Base-by-base conservation (phyloP, 2,888 invertebrate species). In the Drymonia ruficornis region DNA sequence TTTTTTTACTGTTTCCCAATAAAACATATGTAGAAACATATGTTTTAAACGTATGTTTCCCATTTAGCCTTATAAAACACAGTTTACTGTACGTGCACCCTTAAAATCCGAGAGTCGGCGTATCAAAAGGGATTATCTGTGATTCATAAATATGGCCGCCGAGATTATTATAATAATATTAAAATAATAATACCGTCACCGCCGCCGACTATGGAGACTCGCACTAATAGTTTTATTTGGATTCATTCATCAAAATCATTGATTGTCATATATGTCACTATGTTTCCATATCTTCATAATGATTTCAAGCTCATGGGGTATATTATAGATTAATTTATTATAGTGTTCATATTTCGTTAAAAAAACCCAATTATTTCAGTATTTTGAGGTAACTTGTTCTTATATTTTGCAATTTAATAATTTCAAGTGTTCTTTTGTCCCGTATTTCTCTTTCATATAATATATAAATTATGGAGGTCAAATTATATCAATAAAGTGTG, bases 101-200 rank as follows among this genome's bases (percentile, higher is more conserved):
- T 73, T 65, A 77, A 61, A 31, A 11, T 34, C 48, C 76, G 55
- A 57, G 77, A 84, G 86, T 89, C 90, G 90, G 91, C 90, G 83
- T 84, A 86, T 86, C 89, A 83, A 87, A 91, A 83, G 83, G 85
- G 88, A 83, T 90, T 89, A 89, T 65, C 78, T 73, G 77, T 76
- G 74, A 71, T 83, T 83, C 79, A 89, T 90, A 91, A 90, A 91
- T 91, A 90, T 84, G 83, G 84, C 81, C 77, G 81, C 75, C 72
- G 80, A 87, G 89, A 89, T 89, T 89, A 89, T 88, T 80, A 89
- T 88, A 87, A 88, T 89, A 90, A 88, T 86, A 89, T 89, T 87
- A 87, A 83, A 86, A 88, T 89, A 89, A 89, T 88, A 86, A 88
- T 87, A 15, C 84, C 82, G 69, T 71, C 75, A 81, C 76, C 78